phyloP scores from a whole-genome alignment of 2,113 vertebrate species.

The Gila orcuttii region DNA sequence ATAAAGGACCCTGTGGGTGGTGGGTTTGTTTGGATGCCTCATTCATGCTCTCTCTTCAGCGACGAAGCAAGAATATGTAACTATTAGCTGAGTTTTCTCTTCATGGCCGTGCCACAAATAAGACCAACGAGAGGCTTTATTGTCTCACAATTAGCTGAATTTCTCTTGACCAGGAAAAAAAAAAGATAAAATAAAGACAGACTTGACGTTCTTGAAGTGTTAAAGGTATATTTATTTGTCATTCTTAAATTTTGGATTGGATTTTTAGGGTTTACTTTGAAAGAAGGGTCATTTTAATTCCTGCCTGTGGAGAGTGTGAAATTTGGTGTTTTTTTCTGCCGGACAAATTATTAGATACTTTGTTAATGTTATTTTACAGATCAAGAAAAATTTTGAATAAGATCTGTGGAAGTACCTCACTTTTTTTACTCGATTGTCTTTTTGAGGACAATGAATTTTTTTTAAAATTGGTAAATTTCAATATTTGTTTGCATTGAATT shows the following conservation, averaged over 20 bases:
- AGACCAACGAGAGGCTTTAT: slow-evolving; percentile 1
- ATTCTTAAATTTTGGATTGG: not conserved
- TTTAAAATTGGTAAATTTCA: not conserved
- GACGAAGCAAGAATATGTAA: not conserved
- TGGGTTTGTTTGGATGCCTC: slow-evolving; percentile 15
- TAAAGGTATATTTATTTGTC: not conserved
- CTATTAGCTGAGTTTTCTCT: slow-evolving; percentile 4
- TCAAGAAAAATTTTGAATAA: not conserved
- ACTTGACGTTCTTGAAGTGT: not conserved
- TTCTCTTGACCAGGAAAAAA: not conserved
- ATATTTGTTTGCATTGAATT: not conserved
- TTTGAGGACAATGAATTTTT: not conserved
- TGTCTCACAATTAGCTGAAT: not conserved
- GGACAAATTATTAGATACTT: not conserved
- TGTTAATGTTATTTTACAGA: not conserved
- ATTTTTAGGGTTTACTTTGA: not conserved
- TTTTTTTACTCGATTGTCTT: not conserved
- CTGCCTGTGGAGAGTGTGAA: not conserved
- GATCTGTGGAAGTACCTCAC: not conserved
- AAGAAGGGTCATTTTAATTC: not conserved
- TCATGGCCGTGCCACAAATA: not conserved
- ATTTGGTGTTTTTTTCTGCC: not conserved
- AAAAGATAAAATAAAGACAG: not conserved
- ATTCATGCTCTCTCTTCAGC: not conserved
- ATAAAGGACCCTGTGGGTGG: slow-evolving; percentile 24